Conservation (phyloP, 2,113 vertebrate genomes). For the Seriola aureovittata region DNA sequence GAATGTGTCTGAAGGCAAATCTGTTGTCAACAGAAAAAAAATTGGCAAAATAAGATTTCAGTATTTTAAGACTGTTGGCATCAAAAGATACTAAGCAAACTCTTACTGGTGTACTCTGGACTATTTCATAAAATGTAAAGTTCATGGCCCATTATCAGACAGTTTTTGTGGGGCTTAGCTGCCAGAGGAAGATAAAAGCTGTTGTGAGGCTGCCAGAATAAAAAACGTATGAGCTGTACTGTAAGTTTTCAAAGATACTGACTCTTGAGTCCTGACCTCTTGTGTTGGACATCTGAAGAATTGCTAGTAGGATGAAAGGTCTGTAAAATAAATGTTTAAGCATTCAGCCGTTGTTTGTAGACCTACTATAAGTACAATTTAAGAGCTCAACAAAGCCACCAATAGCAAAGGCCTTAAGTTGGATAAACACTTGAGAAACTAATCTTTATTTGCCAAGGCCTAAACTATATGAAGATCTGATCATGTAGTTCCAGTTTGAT, state of each 20-base stretch:
- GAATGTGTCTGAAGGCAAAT: background rate
- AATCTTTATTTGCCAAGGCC: constrained; percentile 3
- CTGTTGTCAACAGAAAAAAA: background rate
- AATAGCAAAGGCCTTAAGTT: constrained; percentile 13
- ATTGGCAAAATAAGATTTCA: background rate
- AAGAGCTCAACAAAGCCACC: constrained; percentile 21
- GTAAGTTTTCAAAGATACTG: constrained; percentile 14
- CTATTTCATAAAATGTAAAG: constrained; percentile 11
- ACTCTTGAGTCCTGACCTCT: background rate
- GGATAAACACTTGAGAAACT: constrained; percentile 22
- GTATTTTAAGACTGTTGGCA: background rate
- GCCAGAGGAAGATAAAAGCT: constrained; percentile 25
- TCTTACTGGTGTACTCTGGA: background rate
- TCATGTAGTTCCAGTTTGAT: background rate
- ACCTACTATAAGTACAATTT: constrained; percentile 2
- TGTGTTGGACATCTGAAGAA: background rate
- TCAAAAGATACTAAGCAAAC: background rate
- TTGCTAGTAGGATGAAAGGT: constrained; percentile 22
- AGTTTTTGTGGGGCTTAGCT: background rate
- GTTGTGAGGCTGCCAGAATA: constrained; percentile 10
- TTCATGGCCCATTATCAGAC: background rate
- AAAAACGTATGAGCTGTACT: constrained; percentile 2
- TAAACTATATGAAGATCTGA: background rate
- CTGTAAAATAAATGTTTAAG: background rate
- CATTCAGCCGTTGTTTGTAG: background rate